These are phyloP conservation scores for Sycophila texana DNA, from an alignment of 2,888 invertebrate species.

Conservation along the genomic window DNA sequence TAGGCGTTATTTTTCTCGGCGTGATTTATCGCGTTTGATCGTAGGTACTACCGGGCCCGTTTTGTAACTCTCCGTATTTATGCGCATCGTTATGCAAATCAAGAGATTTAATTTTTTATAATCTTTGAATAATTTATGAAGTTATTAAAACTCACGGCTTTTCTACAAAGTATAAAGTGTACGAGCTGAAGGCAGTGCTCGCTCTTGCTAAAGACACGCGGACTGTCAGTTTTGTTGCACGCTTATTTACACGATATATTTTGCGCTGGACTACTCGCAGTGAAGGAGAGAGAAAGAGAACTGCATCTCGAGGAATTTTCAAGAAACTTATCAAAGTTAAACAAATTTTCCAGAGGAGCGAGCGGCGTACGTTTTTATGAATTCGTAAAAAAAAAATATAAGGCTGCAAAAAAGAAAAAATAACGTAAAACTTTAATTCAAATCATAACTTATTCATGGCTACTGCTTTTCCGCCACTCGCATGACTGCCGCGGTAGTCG, in stretches of 20 bases:
- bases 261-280: not conserved
- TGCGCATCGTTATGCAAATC: constrained; percentile 10
- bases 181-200: not conserved
- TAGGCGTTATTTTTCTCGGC: constrained; percentile 32
- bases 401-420: not conserved
- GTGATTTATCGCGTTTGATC: not conserved
- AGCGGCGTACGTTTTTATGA: not conserved
- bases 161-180: not conserved
- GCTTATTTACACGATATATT: not conserved
- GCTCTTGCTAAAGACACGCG: not conserved
- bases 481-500: not conserved
- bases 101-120: constrained; percentile 6
- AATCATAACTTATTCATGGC: not conserved
- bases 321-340: not conserved
- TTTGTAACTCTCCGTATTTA: not conserved
- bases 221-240: no score
- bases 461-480: not conserved
- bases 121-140: constrained; percentile 24
- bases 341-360: not conserved
- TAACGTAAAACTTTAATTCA: constrained; percentile 21
- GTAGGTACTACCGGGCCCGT: not conserved
- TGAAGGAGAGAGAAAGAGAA: no score
- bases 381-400: no score
- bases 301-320: no score
- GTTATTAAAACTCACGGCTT: no score